Evolutionary conservation across 2,113 vertebrate species (phyloP).

Genomic region (Macrotis lagotis): DNA sequence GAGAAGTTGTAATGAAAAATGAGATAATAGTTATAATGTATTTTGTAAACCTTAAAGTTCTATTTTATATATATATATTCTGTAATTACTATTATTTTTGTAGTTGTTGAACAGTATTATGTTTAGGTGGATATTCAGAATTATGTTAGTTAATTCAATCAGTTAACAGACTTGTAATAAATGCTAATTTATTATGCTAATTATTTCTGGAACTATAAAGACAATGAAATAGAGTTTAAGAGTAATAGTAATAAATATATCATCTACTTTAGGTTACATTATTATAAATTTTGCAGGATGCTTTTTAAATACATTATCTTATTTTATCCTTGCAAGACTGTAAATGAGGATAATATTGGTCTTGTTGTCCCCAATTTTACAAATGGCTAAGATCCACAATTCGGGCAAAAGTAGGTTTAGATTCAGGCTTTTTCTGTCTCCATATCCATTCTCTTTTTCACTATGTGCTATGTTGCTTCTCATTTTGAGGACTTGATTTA

Average conservation of each 20-base stretch:
- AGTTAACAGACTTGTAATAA: neutral
- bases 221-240: neutral
- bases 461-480: neutral
- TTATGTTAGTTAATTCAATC: neutral
- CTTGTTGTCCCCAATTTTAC: neutral
- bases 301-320: neutral
- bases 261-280: neutral
- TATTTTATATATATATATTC: neutral
- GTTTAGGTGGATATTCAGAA: neutral
- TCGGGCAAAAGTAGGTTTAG: neutral
- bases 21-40: neutral
- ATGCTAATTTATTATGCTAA: neutral
- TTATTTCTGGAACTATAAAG: neutral
- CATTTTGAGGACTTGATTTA: neutral
- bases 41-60: neutral
- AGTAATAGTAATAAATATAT: neutral
- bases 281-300: neutral
- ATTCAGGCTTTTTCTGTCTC: neutral
- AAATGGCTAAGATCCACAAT: neutral
- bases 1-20: neutral
- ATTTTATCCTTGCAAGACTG: neutral
- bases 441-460: neutral
- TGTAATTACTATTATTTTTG: neutral
- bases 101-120: neutral
- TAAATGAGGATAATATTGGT: neutral